Conservation (phyloP, 2,113 vertebrate species). For the Rhinolophus ferrumequinum region DNA sequence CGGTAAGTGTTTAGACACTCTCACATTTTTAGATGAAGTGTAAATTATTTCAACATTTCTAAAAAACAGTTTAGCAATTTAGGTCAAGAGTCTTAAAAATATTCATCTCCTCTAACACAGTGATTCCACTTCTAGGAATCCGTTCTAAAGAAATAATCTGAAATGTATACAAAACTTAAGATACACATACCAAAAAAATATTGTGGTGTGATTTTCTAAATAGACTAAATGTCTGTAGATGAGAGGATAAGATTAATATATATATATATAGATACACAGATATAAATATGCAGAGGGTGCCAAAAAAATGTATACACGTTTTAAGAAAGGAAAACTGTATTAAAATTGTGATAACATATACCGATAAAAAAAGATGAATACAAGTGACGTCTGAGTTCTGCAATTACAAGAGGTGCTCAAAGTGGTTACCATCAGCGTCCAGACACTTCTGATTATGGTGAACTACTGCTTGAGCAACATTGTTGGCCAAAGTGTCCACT, state of each 20-base stretch:
- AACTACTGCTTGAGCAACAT: too few species aligned
- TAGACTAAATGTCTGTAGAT: background rate
- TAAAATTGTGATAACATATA: too few species aligned
- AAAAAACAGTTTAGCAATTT: constrained; percentile 47
- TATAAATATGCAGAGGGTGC: background rate
- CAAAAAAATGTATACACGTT: too few species aligned
- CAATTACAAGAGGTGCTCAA: too few species aligned
- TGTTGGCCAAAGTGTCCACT: too few species aligned
- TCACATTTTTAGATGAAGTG: constrained; percentile 37
- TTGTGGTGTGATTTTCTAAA: background rate
- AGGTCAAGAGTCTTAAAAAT: constrained; percentile 60
- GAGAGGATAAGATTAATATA: background rate
- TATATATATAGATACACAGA: background rate
- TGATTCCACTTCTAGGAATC: constrained; percentile 36
- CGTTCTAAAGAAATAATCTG: constrained; percentile 48
- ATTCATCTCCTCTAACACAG: constrained; percentile 29
- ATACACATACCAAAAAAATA: background rate
- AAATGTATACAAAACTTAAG: constrained; percentile 38
- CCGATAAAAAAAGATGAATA: too few species aligned
- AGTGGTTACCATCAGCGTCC: too few species aligned
- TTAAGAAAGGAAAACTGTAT: too few species aligned
- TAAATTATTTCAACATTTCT: constrained; percentile 69
- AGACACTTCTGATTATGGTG: too few species aligned
- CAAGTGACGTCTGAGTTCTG: too few species aligned
- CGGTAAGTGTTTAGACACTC: background rate